Evolutionary conservation across 2,113 vertebrate genomes (phyloP).

Genomic region (Eubucco bourcierii): DNA sequence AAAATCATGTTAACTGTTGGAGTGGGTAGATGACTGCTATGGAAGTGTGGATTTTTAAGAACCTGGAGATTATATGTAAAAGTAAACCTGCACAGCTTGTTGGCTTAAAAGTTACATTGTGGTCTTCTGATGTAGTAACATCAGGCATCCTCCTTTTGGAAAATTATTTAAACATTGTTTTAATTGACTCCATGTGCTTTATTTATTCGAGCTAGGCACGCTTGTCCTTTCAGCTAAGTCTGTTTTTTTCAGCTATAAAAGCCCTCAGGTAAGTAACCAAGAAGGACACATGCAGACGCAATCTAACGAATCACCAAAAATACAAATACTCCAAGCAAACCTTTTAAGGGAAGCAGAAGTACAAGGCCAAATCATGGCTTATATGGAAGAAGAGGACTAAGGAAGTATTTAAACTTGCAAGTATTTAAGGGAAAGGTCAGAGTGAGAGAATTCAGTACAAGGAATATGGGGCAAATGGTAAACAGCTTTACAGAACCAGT

Average conservation of each 20-base stretch:
- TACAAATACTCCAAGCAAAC: constrained; percentile 5
- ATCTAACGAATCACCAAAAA: constrained; percentile 24
- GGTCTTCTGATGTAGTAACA: constrained; percentile 49
- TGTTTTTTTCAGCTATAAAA: constrained; percentile 29
- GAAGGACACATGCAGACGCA: neutral
- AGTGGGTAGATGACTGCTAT: constrained; percentile 28
- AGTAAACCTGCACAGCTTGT: constrained; percentile 28
- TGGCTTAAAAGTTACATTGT: constrained; percentile 47
- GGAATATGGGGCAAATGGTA: constrained; percentile 32
- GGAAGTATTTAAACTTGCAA: neutral
- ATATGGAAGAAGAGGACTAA: neutral
- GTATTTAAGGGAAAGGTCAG: constrained; percentile 22
- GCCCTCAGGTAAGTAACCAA: constrained; percentile 46
- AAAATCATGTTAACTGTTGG: constrained; percentile 53
- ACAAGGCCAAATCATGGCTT: neutral
- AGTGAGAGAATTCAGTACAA: neutral
- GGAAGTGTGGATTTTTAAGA: constrained; percentile 25
- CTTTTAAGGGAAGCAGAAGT: neutral
- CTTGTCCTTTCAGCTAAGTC: constrained; percentile 5
- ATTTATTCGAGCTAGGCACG: constrained; percentile 40
- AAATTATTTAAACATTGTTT: constrained; percentile 64
- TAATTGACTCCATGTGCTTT: constrained; percentile 58
- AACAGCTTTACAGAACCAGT: constrained; percentile 40
- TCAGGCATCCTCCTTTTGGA: constrained; percentile 34
- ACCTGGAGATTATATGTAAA: constrained; percentile 47